These are phyloP conservation scores for Ianthella basta DNA, from an alignment of 37 sponge, comb jelly and placozoan genomes.

Conservation along the genomic window DNA sequence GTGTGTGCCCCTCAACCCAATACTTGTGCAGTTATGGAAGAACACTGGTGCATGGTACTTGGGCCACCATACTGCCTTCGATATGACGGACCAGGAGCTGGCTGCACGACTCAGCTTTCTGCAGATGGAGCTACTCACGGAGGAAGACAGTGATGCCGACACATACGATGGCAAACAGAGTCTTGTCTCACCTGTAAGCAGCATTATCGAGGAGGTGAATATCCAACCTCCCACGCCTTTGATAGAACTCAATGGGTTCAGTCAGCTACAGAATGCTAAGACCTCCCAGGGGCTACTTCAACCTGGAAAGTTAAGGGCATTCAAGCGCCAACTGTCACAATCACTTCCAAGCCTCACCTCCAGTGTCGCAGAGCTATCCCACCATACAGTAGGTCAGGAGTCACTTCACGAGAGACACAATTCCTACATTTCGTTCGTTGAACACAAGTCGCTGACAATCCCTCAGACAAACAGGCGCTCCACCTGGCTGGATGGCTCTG, in stretches of 20 bases:
- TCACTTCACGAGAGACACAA: too few relatives aligned
- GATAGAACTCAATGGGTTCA: too few relatives aligned
- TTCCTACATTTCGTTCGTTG: too few relatives aligned
- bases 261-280: background rate
- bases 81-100: background rate
- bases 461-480: too few relatives aligned
- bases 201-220: background rate
- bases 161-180: background rate
- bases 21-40: background rate
- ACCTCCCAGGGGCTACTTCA: too few relatives aligned
- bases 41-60: slow-evolving; percentile 2
- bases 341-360: background rate
- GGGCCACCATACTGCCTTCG: background rate
- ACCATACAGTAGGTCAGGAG: too few relatives aligned
- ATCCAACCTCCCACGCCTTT: too few relatives aligned
- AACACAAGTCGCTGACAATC: too few relatives aligned
- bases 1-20: background rate
- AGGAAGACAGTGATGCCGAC: background rate
- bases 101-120: background rate
- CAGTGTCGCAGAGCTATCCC: background rate
- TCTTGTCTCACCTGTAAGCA: background rate
- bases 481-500: background rate
- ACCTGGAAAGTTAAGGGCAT: background rate
- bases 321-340: background rate
- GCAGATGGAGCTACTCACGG: background rate